Base-by-base conservation (phyloP, 2,113 vertebrate species). In the Oostethus manadensis region DNA sequence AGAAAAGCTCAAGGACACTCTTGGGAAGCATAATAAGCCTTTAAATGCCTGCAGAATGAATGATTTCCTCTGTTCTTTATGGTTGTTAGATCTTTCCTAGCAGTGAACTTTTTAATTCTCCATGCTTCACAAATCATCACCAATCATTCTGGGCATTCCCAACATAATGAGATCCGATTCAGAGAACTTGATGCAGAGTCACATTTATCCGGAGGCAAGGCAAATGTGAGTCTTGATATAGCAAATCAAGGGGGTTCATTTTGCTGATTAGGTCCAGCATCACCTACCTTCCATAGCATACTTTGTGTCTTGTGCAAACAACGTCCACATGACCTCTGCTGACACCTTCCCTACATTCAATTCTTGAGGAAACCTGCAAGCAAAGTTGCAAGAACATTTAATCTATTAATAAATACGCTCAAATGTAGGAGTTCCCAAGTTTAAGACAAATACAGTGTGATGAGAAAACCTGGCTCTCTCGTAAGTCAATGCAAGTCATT, bases 261-360 rank as follows among this genome's bases (percentile, higher is more conserved):
- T 18, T 7, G 8, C 43, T 21, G 43, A 23, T 20, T 14, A 40
- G 26, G 2, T 13, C 43, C 1, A 44, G 17, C 23, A 7, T 44
- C 13, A 55, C 71, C 45, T 48, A 97, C 96, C 96, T 86, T 99
- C 97, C 92, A 95, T 91, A 17, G 93, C 97, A 0, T 98, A 99
- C 79, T 96, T 98, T 96, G 98, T 98, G 79, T 99, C 97, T 79
- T 98, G 96, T 60, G 96, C 89, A 86, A 98, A 99, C 66, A 98
- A 87, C 6, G 89, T 92, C 97, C 97, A 99, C 95, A 99, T 98
- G 72, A 96, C 95, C 73, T 99, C 97, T 0, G 97, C 93, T 0
- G 93, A 97, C 78, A 99, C 92, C 87, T 96, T 98, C 38, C 97
- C 97, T 61, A 99, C 95, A 47, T 84, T 94, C 62, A 99, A 90